Conservation (phyloP, 2,888 invertebrate genomes). For the Tenodera sinensis region DNA sequence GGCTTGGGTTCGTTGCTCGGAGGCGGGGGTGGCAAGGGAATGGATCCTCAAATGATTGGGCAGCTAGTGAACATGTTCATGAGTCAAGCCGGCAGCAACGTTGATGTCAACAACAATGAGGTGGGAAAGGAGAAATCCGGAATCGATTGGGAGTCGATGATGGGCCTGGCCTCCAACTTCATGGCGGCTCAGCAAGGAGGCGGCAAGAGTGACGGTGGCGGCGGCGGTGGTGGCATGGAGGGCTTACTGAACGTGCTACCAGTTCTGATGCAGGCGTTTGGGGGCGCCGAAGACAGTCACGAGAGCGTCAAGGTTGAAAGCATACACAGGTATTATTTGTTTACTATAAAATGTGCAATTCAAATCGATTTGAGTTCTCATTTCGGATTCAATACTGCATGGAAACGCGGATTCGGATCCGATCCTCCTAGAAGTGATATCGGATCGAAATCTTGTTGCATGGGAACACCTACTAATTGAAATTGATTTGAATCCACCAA, state of each 20-base stretch:
- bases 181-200: conserved; percentile 33
- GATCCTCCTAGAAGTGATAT: no score
- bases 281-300: not conserved
- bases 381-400: no score
- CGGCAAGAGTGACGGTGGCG: conserved; percentile 37
- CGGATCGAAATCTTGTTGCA: no score
- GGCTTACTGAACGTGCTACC: conserved; percentile 58
- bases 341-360: no score
- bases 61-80: conserved; percentile 56
- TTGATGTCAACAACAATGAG: conserved; percentile 29
- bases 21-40: conserved; percentile 40
- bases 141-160: conserved; percentile 31
- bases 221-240: conserved; percentile 40
- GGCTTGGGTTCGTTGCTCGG: conserved; percentile 41
- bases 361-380: no score
- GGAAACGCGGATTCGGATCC: no score
- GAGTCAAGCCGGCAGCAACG: conserved; percentile 38
- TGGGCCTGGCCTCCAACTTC: conserved; percentile 28
- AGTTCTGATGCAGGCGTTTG: conserved; percentile 54
- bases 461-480: no score
- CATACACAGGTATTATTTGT: not conserved
- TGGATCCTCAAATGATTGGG: conserved; percentile 56
- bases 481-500: no score
- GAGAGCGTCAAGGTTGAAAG: not conserved
- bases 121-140: conserved; percentile 2